Conservation (phyloP, 2,888 invertebrate genomes). For the Andrena marginata region DNA sequence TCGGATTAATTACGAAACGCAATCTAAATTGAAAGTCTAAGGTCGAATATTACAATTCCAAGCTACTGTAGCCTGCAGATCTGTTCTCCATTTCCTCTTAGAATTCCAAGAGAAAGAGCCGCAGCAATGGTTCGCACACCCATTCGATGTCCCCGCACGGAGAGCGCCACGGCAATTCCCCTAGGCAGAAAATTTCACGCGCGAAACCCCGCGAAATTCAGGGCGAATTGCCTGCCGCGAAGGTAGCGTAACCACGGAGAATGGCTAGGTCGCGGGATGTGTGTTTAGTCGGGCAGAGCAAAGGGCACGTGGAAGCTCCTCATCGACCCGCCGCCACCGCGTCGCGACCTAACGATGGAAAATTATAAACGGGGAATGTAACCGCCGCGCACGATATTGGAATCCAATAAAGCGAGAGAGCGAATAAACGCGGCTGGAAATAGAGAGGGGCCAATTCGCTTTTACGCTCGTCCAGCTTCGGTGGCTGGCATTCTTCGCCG, state of each 20-base stretch:
- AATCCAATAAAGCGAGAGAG: slow-evolving; percentile 57
- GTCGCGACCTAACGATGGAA: slow-evolving; percentile 35
- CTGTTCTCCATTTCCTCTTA: too few relatives aligned
- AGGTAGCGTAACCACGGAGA: background rate
- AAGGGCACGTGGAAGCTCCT: slow-evolving; percentile 50
- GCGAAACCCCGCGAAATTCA: background rate
- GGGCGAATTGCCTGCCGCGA: background rate
- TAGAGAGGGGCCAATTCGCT: slow-evolving; percentile 34
- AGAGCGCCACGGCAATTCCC: background rate
- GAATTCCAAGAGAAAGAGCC: too few relatives aligned
- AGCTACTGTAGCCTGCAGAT: too few relatives aligned
- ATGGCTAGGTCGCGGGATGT: slow-evolving; percentile 26
- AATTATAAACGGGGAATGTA: slow-evolving; percentile 53
- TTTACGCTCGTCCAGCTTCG: slow-evolving; percentile 38
- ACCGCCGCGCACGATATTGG: slow-evolving; percentile 46
- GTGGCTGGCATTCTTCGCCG: background rate
- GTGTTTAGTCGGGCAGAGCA: slow-evolving; percentile 15
- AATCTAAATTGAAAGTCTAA: too few relatives aligned
- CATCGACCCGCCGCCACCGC: slow-evolving; percentile 41
- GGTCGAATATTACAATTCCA: too few relatives aligned
- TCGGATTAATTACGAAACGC: too few relatives aligned
- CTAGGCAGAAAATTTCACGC: background rate
- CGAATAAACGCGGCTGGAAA: slow-evolving; percentile 40
- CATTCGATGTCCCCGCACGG: too few relatives aligned
- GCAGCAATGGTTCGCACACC: too few relatives aligned